Evolutionary conservation across 2,797 vertebrate genomes (phyloP), one percentile per base, ranked within the genome.

Genomic region (Falco peregrinus): DNA sequence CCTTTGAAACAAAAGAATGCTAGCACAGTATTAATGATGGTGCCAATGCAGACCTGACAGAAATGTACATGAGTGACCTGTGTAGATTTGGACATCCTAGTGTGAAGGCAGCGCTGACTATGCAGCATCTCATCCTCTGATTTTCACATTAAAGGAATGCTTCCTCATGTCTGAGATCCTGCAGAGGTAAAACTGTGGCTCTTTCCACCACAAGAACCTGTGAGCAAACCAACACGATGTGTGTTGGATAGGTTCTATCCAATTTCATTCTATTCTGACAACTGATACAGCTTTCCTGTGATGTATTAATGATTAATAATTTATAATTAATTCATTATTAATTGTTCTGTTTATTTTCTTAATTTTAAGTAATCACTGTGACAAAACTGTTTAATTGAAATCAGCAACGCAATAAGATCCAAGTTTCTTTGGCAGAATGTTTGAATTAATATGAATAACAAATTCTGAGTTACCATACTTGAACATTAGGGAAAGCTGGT

Each of bases 381-480:
- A 77, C 65, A 91, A 92, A 92, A 78, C 33, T 13, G 12, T 48
- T 45, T 83, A 74, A 92, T 13, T 90, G 69, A 96, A 89, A 91
- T 81, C 69, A 64, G 31, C 43, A 88, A 45, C 1, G 14, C 67
- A 93, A 26, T 65, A 92, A 61, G 37, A 92, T 31, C 88, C 51
- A 71, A 31, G 37, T 74, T 53, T 92, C 33, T 50, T 57, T 57
- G 6, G 21, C 56, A 89, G 33, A 92, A 80, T 69, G 31, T 48
- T 94, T 81, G 33, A 41, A 64, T 93, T 87, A 87, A 85, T 53
- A 87, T 16, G 17, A 73, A 50, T 89, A 94, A 76, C 9, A 19
- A 67, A 56, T 43, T 84, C 41, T 64, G 63, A 60, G 35, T 76
- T 80, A 56, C 19, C 4, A 1, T 37, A 68, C 24, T 28, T 57